A percentile compares a stretch with the other conserved stretches of the same genome.
Conservation (phyloP, 2,113 vertebrate species). For the Alligator mississippiensis region DNA sequence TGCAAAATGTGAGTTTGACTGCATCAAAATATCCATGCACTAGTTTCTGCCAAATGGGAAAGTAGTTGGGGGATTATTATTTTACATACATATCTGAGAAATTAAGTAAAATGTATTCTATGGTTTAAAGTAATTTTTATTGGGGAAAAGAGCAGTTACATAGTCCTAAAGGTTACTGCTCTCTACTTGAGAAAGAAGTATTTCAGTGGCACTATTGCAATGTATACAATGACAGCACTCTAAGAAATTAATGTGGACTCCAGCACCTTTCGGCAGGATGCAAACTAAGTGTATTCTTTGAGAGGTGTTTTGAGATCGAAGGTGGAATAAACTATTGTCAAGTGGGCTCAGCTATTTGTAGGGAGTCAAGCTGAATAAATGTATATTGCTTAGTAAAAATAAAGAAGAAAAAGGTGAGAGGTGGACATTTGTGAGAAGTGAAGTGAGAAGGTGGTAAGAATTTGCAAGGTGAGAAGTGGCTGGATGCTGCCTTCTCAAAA, state of each 20-base stretch:
- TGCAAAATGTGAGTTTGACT: not conserved
- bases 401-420: not conserved
- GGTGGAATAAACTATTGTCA: not conserved
- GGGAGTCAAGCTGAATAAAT: not conserved
- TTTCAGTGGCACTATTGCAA: not conserved
- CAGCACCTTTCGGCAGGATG: accelerated
- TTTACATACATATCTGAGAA: not conserved
- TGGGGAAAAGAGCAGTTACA: no score
- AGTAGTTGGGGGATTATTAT: not conserved
- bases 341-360: not conserved
- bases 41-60: not conserved
- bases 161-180: not conserved
- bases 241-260: not conserved
- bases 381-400: not conserved
- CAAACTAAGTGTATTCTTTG: not conserved
- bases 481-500: not conserved
- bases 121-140: no score
- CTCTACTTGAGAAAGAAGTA: not conserved
- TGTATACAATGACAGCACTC: accelerated
- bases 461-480: not conserved
- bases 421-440: not conserved
- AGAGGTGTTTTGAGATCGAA: not conserved
- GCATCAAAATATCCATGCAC: not conserved
- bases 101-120: not conserved
- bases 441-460: not conserved